These are phyloP conservation scores for Anthoscopus minutus DNA, from an alignment of 2,113 vertebrate species.

Conservation along the genomic window DNA sequence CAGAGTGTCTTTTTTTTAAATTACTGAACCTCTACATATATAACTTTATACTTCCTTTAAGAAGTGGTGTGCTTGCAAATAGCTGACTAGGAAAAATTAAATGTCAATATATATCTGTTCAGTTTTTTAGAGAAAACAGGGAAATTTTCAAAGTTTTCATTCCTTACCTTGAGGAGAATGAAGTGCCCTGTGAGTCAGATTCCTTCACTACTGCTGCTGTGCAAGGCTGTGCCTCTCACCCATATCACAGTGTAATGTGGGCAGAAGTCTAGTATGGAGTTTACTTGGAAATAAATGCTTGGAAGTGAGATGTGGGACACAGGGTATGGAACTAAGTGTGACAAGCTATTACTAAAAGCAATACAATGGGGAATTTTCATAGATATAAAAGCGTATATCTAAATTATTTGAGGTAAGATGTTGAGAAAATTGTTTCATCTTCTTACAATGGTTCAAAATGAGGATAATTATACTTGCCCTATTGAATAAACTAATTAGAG, in stretches of 20 bases:
- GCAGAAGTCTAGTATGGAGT: not conserved
- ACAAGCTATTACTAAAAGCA: not conserved
- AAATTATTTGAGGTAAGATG: not conserved
- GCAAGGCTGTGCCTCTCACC: not conserved
- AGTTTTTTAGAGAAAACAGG: not conserved
- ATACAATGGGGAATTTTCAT: not conserved
- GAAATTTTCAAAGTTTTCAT: not conserved
- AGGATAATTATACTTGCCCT: not conserved
- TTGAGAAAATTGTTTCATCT: not conserved
- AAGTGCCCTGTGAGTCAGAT: not conserved
- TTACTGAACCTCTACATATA: not conserved
- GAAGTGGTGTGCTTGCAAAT: not conserved
- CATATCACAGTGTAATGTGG: not conserved
- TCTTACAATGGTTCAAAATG: not conserved
- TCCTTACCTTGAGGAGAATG: not conserved
- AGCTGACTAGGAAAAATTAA: not conserved
- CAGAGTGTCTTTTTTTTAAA: not conserved
- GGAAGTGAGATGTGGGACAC: not conserved
- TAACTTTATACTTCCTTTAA: not conserved
- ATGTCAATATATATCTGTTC: not conserved
- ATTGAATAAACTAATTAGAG: slow-evolving; percentile 11
- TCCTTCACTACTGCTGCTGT: not conserved
- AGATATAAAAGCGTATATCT: not conserved
- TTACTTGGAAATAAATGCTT: not conserved
- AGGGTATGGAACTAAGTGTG: not conserved